These are phyloP conservation scores for Drosophila repleta DNA, from an alignment of 1,140 invertebrate genomes.

Conservation along the genomic window DNA sequence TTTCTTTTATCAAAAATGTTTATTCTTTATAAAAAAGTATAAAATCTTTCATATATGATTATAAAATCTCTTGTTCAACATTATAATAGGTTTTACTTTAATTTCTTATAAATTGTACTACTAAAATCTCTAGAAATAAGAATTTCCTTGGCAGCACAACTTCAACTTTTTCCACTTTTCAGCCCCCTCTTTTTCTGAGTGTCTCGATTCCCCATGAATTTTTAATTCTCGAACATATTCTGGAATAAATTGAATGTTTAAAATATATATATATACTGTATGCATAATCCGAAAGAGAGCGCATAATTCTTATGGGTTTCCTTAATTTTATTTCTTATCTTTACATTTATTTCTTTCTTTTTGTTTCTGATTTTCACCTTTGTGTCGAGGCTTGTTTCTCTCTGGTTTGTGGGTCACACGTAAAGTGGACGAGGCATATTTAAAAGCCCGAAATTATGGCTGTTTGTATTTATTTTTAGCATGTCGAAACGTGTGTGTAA, in stretches of 20 bases:
- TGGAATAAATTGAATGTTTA: not conserved
- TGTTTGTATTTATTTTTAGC: constrained; percentile 48
- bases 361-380: not conserved
- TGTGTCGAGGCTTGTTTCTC: too few relatives aligned
- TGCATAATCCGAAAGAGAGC: constrained; percentile 18
- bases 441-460: constrained; percentile 21
- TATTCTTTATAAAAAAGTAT: too few relatives aligned
- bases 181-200: not conserved
- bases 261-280: constrained; percentile 4
- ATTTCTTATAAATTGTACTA: too few relatives aligned
- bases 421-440: constrained; percentile 27
- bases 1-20: too few relatives aligned
- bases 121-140: not conserved
- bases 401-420: constrained; percentile 40
- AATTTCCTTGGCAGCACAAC: too few relatives aligned
- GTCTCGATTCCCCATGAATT: not conserved
- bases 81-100: too few relatives aligned
- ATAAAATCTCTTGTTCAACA: too few relatives aligned
- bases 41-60: too few relatives aligned
- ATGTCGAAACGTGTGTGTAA: constrained; percentile 10
- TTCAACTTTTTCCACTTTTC: too few relatives aligned
- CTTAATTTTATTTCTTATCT: not conserved
- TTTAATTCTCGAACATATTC: not conserved
- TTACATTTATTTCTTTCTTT: not conserved
- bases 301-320: constrained; percentile 4